Percentiles rank a stretch among this genome's conserved stretches.
Evolutionary conservation across 2,888 invertebrate genomes (phyloP).

Genomic region (Psylliodes chrysocephalus): DNA sequence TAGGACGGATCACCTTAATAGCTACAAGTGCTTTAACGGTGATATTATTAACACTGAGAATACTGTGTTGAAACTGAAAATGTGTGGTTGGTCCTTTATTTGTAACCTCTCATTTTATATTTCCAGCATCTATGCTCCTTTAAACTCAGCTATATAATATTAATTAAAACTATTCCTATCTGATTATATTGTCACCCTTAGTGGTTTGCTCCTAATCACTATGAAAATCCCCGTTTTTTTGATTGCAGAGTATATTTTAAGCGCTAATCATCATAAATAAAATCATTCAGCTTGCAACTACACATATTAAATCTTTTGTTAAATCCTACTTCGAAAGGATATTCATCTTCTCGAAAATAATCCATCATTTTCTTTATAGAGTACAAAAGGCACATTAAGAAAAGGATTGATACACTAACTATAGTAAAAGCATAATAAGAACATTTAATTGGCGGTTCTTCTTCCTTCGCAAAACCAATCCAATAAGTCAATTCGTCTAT

Average conservation of each 20-base stretch:
- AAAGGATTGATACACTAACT: background rate
- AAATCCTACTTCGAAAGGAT: conserved; percentile 26
- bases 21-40: no score
- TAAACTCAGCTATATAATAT: no score
- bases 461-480: background rate
- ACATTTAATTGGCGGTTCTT: background rate
- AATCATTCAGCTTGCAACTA: conserved; percentile 42
- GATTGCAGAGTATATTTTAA: background rate
- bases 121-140: no score
- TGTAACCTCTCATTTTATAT: no score
- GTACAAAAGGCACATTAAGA: conserved; percentile 18
- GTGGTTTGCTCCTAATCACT: no score
- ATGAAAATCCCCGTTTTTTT: no score
- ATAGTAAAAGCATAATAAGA: background rate
- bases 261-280: conserved; percentile 29
- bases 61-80: no score
- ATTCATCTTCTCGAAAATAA: conserved; percentile 45
- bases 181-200: no score
- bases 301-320: conserved; percentile 40
- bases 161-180: no score
- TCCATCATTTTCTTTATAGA: conserved; percentile 45
- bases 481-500: background rate
- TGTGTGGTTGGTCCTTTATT: no score
- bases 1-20: no score
- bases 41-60: no score